Base-by-base conservation (phyloP, 2,888 invertebrate genomes). In the Dioctria rufipes region DNA sequence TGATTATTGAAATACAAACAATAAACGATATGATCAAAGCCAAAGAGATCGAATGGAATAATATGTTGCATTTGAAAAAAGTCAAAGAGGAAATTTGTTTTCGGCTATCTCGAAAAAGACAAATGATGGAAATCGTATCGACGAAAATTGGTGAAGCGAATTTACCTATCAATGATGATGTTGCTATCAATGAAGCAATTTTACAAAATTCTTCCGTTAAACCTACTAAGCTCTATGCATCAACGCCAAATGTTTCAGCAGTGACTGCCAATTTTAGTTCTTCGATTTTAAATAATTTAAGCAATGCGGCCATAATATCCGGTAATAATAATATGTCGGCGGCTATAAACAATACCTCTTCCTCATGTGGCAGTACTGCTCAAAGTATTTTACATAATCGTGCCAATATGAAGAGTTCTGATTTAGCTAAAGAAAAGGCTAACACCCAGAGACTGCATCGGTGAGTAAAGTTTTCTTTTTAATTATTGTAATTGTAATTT, bases 31-130 rank as follows among this genome's bases (percentile, higher is more conserved):
- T 95, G 75, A 93, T 95, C 0, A 92, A 92, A 85, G 93, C 94
- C 85, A 96, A 96, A 87, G 96, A 96, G 89, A 92, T 93, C 84
- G 96, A 96, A 88, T 95, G 95, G 94, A 95, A 96, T 87, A 94
- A 94, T 81, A 93, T 96, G 78, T 88, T 96, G 11, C 94, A 95
- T 85, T 90, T 95, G 84, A 95, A 95, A 86, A 95, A 95, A 87
- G 91, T 96, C 3, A 96, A 96, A 89, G 95, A 96, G 86, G 96
- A 96, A 86, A 92, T 95, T 39, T 89, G 94, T 73, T 89, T 94
- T 5, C 90, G 96, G 83, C 89, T 96, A 51, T 90, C 94, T 81
- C 91, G 95, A 81, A 92, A 92, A 84, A 92, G 93, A 85, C 93
- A 94, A 85, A 91, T 94, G 3, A 85, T 93, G 3, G 85, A 87